Evolutionary conservation across 2,113 vertebrate species (phyloP), one percentile per base, ranked within the genome.

Genomic region (Elgaria multicarinata): DNA sequence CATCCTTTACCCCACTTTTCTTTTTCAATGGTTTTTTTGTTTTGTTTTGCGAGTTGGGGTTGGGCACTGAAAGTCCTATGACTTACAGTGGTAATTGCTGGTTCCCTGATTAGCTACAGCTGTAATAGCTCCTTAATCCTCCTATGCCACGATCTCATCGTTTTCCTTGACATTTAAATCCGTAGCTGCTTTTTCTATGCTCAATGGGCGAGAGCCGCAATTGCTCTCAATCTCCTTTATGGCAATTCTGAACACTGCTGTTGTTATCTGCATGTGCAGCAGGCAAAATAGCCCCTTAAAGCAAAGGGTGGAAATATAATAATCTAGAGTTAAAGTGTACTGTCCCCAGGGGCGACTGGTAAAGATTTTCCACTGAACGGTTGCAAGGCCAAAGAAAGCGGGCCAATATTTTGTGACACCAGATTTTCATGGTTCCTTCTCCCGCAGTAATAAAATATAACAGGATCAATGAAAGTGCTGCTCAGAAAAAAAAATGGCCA

Each of bases 401-500:
- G 71, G n/a, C 6, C 46, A 1, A 87, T 92, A 81, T 89, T 79
- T 77, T 94, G 90, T 74, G 62, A 78, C 0, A 31, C 67, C 75
- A 6, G 58, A 71, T 0, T 86, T 93, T 89, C 90, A 74, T 69
- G 26, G 83, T 82, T 80, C 76, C 10, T 8, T 86, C 93, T 94
- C 69, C 36, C 66, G 58, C 75, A 62, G 75, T 53, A 74, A 87
- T 94, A 88, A 94, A 92, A 90, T 86, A 93, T 62, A 87, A 86
- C 87, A 78, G 12, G 89, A 87, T 82, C 89, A 85, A 0, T 76
- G 90, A 89, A 67, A 80, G 82, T 87, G 84, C 64, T 62, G 90
- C 81, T 88, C 10, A 74, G 87, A 72, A 62, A 62, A 62, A 89
- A 86, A 83, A 91, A 8, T 7, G 74, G 33, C 64, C 78, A 85